These are phyloP conservation scores for Oceanodroma tethys DNA, from an alignment of 2,113 vertebrate species.

Conservation along the genomic window DNA sequence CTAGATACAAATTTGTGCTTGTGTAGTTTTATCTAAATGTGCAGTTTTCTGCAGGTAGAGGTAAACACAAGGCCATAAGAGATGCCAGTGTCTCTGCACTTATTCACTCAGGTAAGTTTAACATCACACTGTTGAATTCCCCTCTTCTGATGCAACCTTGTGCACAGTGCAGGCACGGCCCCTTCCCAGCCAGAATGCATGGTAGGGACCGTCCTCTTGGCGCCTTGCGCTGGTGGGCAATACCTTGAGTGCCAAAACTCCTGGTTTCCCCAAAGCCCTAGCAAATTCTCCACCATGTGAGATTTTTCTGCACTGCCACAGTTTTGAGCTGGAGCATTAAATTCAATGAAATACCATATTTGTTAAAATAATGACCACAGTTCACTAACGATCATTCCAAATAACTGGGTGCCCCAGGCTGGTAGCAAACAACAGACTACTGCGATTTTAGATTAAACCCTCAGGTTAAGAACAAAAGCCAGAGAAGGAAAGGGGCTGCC, in stretches of 20 bases:
- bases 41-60: not conserved
- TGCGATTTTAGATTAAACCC: not conserved
- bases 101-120: not conserved
- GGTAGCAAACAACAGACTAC: not conserved
- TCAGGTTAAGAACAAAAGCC: not conserved
- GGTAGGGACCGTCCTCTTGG: fast-evolving
- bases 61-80: not conserved
- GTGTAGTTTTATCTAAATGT: not conserved
- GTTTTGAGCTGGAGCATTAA: not conserved
- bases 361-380: not conserved
- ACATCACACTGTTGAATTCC: not conserved
- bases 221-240: not conserved
- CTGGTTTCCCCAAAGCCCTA: not conserved
- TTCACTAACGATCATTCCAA: not conserved
- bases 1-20: not conserved
- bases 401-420: not conserved
- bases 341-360: not conserved
- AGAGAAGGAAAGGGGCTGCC: not conserved
- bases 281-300: not conserved
- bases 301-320: not conserved
- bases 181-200: not conserved
- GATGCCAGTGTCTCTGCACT: not conserved
- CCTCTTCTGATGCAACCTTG: not conserved
- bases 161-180: not conserved
- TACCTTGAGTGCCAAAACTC: not conserved